Base-by-base conservation (phyloP, 1,140 invertebrate genomes). In the Gerris buenoi region DNA sequence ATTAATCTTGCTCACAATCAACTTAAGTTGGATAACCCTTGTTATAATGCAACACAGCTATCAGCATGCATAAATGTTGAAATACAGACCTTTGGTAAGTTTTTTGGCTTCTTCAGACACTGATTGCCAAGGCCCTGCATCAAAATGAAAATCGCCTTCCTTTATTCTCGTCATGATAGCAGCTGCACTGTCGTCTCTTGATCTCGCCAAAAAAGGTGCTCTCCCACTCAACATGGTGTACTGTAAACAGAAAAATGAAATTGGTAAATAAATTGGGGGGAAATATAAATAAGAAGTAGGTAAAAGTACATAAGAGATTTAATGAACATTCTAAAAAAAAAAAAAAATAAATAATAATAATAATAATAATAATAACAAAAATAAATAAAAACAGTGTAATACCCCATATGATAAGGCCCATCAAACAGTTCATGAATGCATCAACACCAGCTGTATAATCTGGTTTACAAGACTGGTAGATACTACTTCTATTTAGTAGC, bases 211-310 rank as follows among this genome's bases (percentile, higher is more conserved):
- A 76, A 94, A 95, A 1, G 91, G 91, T 1, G 88, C 89, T 70
- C 85, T 84, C 0, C 91, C 91, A 71, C 87, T 88, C 10, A 97
- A 75, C 87, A 96, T 91, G 5, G 89, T 91, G 75, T 93, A 95
- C 81, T 86, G 76, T 62, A 81, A 79, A 18, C 18, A 46, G 5
- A 46, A 5, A n/a, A n/a, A n/a, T n/a, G n/a, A n/a, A n/a, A n/a
- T n/a, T n/a, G n/a, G n/a, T n/a, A n/a, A n/a, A n/a, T n/a, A n/a
- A n/a, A n/a, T n/a, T n/a, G n/a, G n/a, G n/a, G n/a, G n/a, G n/a
- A n/a, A n/a, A n/a, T n/a, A n/a, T n/a, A n/a, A n/a, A n/a, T n/a
- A n/a, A n/a, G n/a, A n/a, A n/a, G n/a, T n/a, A n/a, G n/a, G n/a
- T n/a, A n/a, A n/a, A n/a, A n/a, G n/a, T n/a, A n/a, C n/a, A n/a